Evolutionary conservation across 1,140 invertebrate genomes (phyloP), one percentile per base, ranked within the genome.

Genomic region (Heliconius hewitsoni): DNA sequence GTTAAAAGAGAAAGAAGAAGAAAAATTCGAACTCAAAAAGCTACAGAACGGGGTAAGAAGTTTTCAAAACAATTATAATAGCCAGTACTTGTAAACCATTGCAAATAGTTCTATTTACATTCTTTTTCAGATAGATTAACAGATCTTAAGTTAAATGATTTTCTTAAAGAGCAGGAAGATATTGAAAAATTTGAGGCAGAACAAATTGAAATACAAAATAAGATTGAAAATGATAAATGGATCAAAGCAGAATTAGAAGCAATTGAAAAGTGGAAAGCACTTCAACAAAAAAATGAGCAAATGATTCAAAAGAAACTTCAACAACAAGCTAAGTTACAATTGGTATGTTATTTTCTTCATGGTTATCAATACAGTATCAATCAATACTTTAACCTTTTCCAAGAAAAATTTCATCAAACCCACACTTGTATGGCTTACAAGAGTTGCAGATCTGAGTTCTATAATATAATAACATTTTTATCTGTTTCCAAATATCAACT

Each of bases 1-100:
- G 96, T 94, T 3, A 97, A 96, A 90, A 96, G 93, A 81, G 94
- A 96, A 85, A 94, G 96, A 89, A 94, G 96, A 81, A 95, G 95
- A 87, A 93, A 90, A 81, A 90, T 96, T 70, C 90, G 96, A 81
- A 94, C 87, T 72, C 82, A 89, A 83, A 81, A 87, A 55, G 96
- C 96, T 9, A 89, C 85, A 81, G 46, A 88, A 76, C 87, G 82
- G 85, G 91, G 92, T 86, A 84, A 78, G 23, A 74, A 74, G 37
- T 78, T 57, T 57, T n/a, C n/a, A 23, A 57, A 57, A 57, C 18
- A 52, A 52, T 11, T 23, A 23, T 23, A 57, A 8, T 57, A 57
- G n/a, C 18, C 6, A 66, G 55, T 66, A 60, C n/a, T 60, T 60
- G 1, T 30, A 66, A 57, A 27, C 9, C 3, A 60, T 13, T 16